phyloP scores from a whole-genome alignment of 2,888 invertebrate genomes.

The Perizoma flavofasciatum region DNA sequence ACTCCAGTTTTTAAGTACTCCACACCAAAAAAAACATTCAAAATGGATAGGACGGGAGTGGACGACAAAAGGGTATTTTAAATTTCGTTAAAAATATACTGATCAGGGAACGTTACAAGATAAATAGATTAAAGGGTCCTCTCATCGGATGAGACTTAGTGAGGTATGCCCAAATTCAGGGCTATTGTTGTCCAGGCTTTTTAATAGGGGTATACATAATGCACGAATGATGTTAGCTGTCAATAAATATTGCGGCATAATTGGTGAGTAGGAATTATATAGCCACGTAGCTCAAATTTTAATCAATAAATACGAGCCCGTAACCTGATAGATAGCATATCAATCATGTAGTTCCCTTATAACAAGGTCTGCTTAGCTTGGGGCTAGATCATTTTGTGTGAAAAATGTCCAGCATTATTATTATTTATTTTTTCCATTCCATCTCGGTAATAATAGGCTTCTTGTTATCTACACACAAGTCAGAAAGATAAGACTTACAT shows the following conservation, averaged over 20 bases:
- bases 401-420: no score
- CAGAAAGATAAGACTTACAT: no score
- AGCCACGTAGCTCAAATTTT: no score
- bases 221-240: slow-evolving; percentile 68
- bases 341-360: no score
- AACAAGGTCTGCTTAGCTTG: no score
- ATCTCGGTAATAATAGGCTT: no score
- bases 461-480: no score
- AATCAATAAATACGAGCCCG: no score
- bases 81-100: slow-evolving; percentile 42
- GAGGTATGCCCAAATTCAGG: slow-evolving; percentile 48
- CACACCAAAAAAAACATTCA: slow-evolving; percentile 2
- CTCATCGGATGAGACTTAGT: slow-evolving; percentile 38
- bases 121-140: slow-evolving; percentile 67
- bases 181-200: slow-evolving; percentile 40
- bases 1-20: background rate
- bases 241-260: slow-evolving; percentile 38
- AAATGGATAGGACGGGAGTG: slow-evolving; percentile 41
- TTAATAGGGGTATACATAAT: slow-evolving; percentile 46
- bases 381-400: no score
- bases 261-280: background rate
- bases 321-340: no score
- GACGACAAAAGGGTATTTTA: slow-evolving; percentile 37
- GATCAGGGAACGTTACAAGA: slow-evolving; percentile 56
- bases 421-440: no score